Base-by-base conservation (phyloP, 2,888 invertebrate species). In the Rhagonycha lutea region DNA sequence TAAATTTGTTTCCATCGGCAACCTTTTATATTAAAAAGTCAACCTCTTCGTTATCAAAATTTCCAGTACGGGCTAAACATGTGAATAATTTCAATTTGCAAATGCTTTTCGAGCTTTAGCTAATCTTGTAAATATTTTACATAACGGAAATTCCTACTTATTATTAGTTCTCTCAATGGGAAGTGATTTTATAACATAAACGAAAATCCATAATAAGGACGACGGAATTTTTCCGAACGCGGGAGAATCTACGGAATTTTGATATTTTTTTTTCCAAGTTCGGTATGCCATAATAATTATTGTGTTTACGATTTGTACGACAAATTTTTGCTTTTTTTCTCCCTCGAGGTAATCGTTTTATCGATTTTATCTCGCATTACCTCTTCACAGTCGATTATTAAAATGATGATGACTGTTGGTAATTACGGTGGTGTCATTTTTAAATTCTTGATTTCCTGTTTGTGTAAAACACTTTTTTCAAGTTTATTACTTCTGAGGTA, bases 81-180 rank as follows among this genome's bases (percentile, higher is more conserved):
- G 32, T 32, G 32, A 32, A 32, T 32, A 32, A 23, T 63, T 63
- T 63, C 63, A 63, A 12, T 63, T 63, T 63, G 24, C 24, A 4
- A 63, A 63, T 63, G 18, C 24, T 63, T 18, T 61, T 11, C 18
- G 14, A 62, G 70, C 29, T 26, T 26, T 61, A 32, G 68, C n/a
- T 68, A 61, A 72, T 72, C 61, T 72, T 72, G 61, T 61, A 60
- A 72, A 68, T 72, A 32, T 68, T 68, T 60, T 24, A 65, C 65
- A 65, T 72, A 67, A 67, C 61, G 68, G 61, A 72, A 72, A 72
- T 72, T 60, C 72, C 72, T 68, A 72, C 26, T 32, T 71, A 71
- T 71, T 71, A 65, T 32, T 72, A 68, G 67, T 47, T 67, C 72
- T 63, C 28, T 68, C 26, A 67, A 61, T 65, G 63, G 63, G 65